Conservation (phyloP, 2,797 vertebrate species). For the Sebastes goodei region DNA sequence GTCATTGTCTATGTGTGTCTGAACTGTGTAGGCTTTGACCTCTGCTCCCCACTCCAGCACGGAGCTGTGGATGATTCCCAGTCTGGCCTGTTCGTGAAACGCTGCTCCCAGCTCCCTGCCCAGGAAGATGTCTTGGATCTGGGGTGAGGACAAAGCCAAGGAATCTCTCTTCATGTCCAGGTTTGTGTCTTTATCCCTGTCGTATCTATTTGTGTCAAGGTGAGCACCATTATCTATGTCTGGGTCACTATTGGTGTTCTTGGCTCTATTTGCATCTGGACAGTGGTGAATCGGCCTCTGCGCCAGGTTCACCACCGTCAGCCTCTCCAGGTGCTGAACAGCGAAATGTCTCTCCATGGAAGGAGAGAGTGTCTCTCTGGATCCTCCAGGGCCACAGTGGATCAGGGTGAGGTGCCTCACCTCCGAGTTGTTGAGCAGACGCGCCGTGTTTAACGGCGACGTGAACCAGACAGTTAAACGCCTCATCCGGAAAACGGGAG, state of each 20-base stretch:
- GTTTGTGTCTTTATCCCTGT: conserved; percentile 45
- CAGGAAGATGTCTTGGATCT: conserved; percentile 70
- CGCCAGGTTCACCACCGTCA: conserved; percentile 58
- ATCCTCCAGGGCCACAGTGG: conserved; percentile 50
- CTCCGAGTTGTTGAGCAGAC: conserved; percentile 74
- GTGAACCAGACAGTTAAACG: conserved; percentile 75
- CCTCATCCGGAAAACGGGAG: conserved; percentile 55
- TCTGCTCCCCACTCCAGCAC: conserved; percentile 62
- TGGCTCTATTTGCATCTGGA: conserved; percentile 46
- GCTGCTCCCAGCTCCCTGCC: conserved; percentile 69
- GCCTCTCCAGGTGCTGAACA: conserved; percentile 69
- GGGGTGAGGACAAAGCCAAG: conserved; percentile 24
- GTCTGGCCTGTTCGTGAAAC: conserved; percentile 69
- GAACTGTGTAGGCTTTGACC: conserved; percentile 76
- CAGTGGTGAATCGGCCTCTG: conserved; percentile 11
- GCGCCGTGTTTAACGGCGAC: conserved; percentile 52
- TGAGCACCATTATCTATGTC: conserved; percentile 32
- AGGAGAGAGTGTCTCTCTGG: background rate
- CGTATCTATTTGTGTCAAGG: conserved; percentile 41
- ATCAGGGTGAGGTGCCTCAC: conserved; percentile 73
- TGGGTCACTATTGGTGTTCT: conserved; percentile 31
- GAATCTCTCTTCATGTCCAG: conserved; percentile 37
- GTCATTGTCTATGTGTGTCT: conserved; percentile 69
- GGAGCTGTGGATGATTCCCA: conserved; percentile 71
- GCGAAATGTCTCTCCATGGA: conserved; percentile 57